Evolutionary conservation across 2,797 vertebrate species (phyloP).

Genomic region (Vultur gryphus): DNA sequence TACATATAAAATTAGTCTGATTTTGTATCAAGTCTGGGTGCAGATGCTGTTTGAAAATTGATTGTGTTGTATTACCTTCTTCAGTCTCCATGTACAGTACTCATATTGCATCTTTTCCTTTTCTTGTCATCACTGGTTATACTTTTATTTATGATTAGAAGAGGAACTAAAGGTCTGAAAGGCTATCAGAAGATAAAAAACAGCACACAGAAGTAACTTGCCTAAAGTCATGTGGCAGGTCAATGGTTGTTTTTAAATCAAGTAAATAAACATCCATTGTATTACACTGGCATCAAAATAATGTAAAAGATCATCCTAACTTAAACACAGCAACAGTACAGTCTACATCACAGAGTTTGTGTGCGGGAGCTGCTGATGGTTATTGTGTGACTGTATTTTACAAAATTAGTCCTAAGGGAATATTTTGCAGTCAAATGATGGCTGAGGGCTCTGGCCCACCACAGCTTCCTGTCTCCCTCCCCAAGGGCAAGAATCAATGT

Average conservation of each 20-base stretch:
- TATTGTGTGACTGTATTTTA: not conserved
- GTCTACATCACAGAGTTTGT: not conserved
- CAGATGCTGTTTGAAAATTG: not conserved
- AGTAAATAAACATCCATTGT: not conserved
- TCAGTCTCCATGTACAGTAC: not conserved
- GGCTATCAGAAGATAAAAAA: not conserved
- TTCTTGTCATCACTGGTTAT: not conserved
- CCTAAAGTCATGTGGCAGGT: not conserved
- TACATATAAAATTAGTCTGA: not conserved
- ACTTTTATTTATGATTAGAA: not conserved
- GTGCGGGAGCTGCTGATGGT: not conserved
- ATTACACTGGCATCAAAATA: not conserved
- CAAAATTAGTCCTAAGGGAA: constrained; percentile 1
- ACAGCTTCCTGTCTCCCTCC: constrained; percentile 35
- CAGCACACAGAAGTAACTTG: not conserved
- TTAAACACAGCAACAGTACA: not conserved
- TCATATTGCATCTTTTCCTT: not conserved
- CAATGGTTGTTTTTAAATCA: not conserved
- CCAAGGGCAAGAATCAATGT: not conserved
- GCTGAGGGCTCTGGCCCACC: constrained; percentile 15
- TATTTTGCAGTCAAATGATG: not conserved
- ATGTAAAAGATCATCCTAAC: not conserved
- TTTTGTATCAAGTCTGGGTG: not conserved
- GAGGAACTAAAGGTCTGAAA: not conserved
- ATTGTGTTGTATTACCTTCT: not conserved